Percentiles rank a stretch among this genome's conserved stretches.
Conservation (phyloP, 2,888 invertebrate species). For the Ischnus inquisitorius region DNA sequence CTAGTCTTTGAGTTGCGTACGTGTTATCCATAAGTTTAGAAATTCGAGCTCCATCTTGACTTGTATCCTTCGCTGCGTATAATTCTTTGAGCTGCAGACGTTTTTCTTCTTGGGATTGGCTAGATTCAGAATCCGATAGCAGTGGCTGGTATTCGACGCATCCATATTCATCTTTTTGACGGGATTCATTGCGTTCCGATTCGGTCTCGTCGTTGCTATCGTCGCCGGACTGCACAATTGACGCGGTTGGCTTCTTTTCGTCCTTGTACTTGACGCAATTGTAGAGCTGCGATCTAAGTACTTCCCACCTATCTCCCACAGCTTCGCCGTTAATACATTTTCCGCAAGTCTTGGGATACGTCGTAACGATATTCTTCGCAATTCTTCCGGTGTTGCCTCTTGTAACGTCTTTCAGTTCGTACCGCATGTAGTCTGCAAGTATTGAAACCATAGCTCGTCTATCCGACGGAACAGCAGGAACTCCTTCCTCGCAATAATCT, state of each 20-base stretch:
- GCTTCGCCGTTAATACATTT: background rate
- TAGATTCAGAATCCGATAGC: conserved; percentile 22
- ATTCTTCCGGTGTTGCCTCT: background rate
- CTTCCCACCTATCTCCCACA: conserved; percentile 1
- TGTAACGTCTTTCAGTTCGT: conserved; percentile 3
- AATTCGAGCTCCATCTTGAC: background rate
- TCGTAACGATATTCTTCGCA: background rate
- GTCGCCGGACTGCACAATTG: too few relatives aligned
- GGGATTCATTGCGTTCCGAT: background rate
- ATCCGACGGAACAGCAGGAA: background rate
- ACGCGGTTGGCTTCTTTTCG: background rate
- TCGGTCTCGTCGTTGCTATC: conserved; percentile 3
- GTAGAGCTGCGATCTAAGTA: conserved; percentile 5
- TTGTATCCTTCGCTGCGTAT: background rate
- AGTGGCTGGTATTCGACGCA: conserved; percentile 36
- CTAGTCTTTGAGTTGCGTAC: background rate
- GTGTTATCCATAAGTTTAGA: background rate
- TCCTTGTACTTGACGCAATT: background rate
- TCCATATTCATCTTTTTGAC: conserved; percentile 34
- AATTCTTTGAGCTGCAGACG: background rate
- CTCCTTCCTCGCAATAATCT: background rate
- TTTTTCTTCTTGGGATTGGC: conserved; percentile 18
- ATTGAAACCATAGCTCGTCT: conserved; percentile 15
- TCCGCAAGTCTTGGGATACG: conserved; percentile 11
- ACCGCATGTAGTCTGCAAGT: conserved; percentile 5